Evolutionary conservation across 2,888 invertebrate genomes (phyloP), one percentile per base, ranked within the genome.

Genomic region (Dasysyrphus tricinctus): DNA sequence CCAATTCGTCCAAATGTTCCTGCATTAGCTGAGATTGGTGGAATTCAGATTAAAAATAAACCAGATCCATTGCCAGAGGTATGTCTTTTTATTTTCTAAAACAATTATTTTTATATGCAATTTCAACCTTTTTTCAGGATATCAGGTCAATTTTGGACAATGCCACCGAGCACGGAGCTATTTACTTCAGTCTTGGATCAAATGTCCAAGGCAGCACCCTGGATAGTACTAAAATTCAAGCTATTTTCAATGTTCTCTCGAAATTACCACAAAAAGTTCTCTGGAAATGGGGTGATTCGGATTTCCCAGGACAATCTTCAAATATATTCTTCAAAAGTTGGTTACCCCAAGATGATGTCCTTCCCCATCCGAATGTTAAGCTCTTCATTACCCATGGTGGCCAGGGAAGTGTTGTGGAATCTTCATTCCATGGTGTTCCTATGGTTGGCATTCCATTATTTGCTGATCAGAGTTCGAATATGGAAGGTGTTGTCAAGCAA

Each of bases 391-490:
- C 89, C 0, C 89, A 88, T 24, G 88, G 90, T n/a, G 96, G 96
- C 16, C 93, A 96, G 0, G 93, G 96, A 49, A 96, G 96, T 89
- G 94, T 96, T 93, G 95, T 95, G 89, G 96, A 96, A 91, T 95
- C 96, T 0, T 95, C 96, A 34, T 96, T 95, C 92, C 96, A 96
- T 89, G 96, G 95, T 5, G 95, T 96, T 0, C 96, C 96, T 0
- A 94, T 96, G 1, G 94, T 96, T 37, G 94, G 95, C 0, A 94
- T 96, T 73, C 96, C 96, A 0, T 95, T 96, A 0, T 96, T 96
- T 91, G 96, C 96, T 89, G 96, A 96, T 90, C 96, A 96, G 91
- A 95, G 95, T 88, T 94, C 95, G 1, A 96, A 96, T 90, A 95
- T 96, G 0, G 95, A 95, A 0, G 96, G 95, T 92, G 95, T 96